Percentiles rank a stretch among this genome's conserved stretches.
Conservation (phyloP, 2,113 vertebrate genomes). For the Embiotoca jacksoni region DNA sequence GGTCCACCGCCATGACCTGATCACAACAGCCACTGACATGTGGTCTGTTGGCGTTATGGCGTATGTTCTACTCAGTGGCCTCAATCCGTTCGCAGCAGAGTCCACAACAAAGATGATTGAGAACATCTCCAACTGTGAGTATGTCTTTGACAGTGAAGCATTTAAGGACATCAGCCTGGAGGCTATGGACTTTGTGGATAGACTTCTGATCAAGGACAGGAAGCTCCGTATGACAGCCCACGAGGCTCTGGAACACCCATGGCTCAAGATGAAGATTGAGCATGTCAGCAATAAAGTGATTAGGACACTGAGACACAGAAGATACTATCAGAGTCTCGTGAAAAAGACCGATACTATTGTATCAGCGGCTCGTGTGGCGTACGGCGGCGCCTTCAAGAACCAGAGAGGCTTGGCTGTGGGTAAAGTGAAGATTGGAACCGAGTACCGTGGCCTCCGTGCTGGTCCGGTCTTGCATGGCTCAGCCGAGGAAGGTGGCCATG, state of each 20-base stretch:
- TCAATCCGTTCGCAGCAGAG: constrained; percentile 97
- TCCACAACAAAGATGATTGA: constrained; percentile 94
- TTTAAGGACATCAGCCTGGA: constrained; percentile 94
- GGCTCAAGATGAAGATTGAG: constrained; percentile 95
- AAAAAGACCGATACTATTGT: constrained; percentile 94
- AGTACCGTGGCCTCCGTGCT: constrained; percentile 90
- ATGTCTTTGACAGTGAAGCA: constrained; percentile 94
- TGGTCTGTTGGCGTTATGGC: constrained; percentile 96
- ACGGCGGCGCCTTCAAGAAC: constrained; percentile 92
- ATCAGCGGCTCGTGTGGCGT: constrained; percentile 92
- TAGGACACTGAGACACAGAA: constrained; percentile 94
- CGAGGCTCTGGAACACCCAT: constrained; percentile 93
- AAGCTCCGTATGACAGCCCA: constrained; percentile 96
- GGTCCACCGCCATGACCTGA: constrained; percentile 93
- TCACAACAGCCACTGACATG: constrained; percentile 96
- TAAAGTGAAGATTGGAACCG: constrained; percentile 95
- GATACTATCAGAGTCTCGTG: constrained; percentile 94
- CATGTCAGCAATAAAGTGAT: constrained; percentile 92
- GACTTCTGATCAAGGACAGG: constrained; percentile 93
- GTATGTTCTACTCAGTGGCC: constrained; percentile 94
- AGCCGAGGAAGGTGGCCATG: constrained; percentile 93
- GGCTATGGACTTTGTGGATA: constrained; percentile 97
- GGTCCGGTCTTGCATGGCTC: constrained; percentile 92
- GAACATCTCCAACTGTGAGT: constrained; percentile 94
- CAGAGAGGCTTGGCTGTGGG: constrained; percentile 92